Evolutionary conservation across 1,140 invertebrate genomes (phyloP).

Genomic region (Polypedilum pembai): DNA sequence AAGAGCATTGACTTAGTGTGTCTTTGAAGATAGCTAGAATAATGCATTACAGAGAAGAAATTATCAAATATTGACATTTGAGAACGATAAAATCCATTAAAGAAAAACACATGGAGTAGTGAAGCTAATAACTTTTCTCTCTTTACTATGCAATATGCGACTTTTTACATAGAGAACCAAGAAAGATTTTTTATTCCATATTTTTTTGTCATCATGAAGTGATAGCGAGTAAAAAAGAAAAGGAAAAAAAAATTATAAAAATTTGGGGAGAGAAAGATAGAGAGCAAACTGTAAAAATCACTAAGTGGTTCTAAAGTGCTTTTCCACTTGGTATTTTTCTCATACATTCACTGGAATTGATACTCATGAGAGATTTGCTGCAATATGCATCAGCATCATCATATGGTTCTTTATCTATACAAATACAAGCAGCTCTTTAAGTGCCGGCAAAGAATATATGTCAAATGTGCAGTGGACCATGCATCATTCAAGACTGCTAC

Average conservation of each 20-base stretch:
- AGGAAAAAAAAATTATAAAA: too few species aligned
- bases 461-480: too few species aligned
- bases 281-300: slow-evolving; percentile 26
- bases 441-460: too few species aligned
- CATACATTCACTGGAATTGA: slow-evolving; percentile 8
- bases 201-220: background rate
- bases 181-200: background rate
- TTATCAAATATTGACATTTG: slow-evolving; percentile 19
- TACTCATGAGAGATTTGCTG: slow-evolving; percentile 1
- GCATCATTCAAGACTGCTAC: too few species aligned
- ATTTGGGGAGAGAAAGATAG: background rate
- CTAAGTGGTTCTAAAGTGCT: slow-evolving; percentile 25
- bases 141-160: too few species aligned
- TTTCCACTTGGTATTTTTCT: slow-evolving; percentile 23
- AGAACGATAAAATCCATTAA: slow-evolving; percentile 17
- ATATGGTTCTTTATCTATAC: too few species aligned
- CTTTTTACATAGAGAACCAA: too few species aligned
- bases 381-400: background rate
- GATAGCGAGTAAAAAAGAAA: background rate
- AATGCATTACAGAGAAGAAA: background rate
- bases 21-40: background rate
- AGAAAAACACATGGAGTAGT: background rate
- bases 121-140: background rate
- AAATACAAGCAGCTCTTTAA: too few species aligned
- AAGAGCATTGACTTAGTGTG: background rate